Conservation (phyloP, 2,113 vertebrate genomes). For the Chroicocephalus ridibundus region DNA sequence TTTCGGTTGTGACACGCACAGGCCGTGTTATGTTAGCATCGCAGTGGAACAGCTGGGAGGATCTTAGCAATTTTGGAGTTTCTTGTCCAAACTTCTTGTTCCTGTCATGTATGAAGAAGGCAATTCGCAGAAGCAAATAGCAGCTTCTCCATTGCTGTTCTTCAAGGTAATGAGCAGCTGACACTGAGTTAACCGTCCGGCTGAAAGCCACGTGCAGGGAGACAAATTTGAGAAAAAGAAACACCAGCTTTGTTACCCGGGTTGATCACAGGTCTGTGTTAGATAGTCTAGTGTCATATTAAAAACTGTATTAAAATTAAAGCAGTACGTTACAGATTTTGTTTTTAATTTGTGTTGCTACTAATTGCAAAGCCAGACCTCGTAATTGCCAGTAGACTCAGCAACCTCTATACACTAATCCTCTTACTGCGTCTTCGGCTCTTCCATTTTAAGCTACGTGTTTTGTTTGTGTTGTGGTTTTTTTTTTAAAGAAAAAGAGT, state of each 20-base stretch:
- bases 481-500: neutral
- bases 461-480: neutral
- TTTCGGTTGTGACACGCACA: neutral
- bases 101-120: neutral
- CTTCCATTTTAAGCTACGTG: neutral
- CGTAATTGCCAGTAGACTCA: neutral
- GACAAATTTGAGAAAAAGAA: neutral
- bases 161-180: neutral
- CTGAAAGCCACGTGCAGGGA: neutral
- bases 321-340: neutral
- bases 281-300: neutral
- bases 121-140: neutral
- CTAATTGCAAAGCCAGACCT: slow-evolving; percentile 7
- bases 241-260: neutral
- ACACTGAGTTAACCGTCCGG: neutral
- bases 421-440: neutral
- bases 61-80: neutral
- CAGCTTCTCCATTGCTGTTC: neutral
- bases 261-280: neutral
- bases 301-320: slow-evolving; percentile 2
- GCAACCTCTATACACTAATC: neutral
- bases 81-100: neutral
- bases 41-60: neutral
- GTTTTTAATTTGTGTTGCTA: neutral
- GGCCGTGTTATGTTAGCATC: neutral